Evolutionary conservation across 2,113 vertebrate genomes (phyloP).

Genomic region (Dipodomys stephensi): DNA sequence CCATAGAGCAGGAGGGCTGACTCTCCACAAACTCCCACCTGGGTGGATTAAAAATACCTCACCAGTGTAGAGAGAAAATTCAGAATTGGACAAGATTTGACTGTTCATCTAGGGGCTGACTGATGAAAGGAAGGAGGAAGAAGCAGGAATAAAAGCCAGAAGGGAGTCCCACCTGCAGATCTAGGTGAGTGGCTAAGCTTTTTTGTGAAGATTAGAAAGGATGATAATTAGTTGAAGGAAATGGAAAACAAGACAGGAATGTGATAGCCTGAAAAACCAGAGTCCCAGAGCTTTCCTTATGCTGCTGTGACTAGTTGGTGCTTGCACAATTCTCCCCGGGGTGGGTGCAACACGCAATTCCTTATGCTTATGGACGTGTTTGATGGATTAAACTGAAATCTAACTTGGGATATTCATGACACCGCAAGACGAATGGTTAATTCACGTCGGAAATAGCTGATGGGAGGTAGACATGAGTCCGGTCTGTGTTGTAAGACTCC

Average conservation of each 20-base stretch:
- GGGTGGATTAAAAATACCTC: constrained; percentile 54
- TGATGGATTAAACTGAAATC: constrained; percentile 75
- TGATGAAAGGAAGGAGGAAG: constrained; percentile 70
- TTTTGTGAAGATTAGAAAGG: constrained; percentile 71
- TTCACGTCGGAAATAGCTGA: constrained; percentile 65
- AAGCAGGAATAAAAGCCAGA: constrained; percentile 62
- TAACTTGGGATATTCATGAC: constrained; percentile 71
- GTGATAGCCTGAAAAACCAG: constrained; percentile 74
- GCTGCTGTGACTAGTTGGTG: constrained; percentile 61
- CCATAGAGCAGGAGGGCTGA: constrained; percentile 9
- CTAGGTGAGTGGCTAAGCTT: constrained; percentile 63
- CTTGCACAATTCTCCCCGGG: constrained; percentile 53
- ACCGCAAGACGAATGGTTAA: constrained; percentile 13
- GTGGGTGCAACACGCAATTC: constrained; percentile 47
- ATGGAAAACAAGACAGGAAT: constrained; percentile 72
- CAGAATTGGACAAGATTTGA: constrained; percentile 49
- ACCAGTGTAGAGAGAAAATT: constrained; percentile 63
- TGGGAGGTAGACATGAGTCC: background rate
- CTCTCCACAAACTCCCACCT: constrained; percentile 51
- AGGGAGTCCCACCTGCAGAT: constrained; percentile 65
- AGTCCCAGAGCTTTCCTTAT: constrained; percentile 69
- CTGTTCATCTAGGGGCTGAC: constrained; percentile 64
- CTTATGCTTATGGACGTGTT: constrained; percentile 54
- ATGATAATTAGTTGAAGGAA: constrained; percentile 76
- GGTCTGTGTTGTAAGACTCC: constrained; percentile 24